phyloP scores from a whole-genome alignment of 2,113 vertebrate genomes.

The Callaeas wilsoni region DNA sequence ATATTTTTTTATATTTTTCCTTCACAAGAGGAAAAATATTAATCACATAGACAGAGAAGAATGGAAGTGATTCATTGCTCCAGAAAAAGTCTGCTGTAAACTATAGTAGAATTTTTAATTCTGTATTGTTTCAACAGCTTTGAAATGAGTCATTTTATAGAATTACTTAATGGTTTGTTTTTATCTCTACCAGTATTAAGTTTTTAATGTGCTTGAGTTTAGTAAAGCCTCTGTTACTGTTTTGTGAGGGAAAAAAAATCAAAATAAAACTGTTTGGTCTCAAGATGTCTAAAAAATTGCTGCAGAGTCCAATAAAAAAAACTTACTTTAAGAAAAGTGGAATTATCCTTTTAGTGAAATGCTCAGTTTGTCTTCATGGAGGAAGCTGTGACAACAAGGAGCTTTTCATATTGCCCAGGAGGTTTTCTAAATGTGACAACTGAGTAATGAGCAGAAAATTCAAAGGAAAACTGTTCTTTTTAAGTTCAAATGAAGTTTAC shows the following conservation, averaged over 20 bases:
- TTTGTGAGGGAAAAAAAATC: rapidly evolving
- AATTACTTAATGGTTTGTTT: background rate
- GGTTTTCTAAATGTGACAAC: background rate
- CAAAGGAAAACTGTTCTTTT: background rate
- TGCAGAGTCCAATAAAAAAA: background rate
- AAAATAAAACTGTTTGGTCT: background rate
- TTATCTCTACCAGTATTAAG: background rate
- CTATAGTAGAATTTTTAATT: background rate
- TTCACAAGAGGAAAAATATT: background rate
- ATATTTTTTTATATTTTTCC: background rate
- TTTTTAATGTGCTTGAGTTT: background rate
- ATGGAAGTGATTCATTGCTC: background rate
- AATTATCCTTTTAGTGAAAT: background rate
- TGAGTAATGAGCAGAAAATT: background rate
- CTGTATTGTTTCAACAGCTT: background rate
- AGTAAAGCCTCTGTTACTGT: background rate
- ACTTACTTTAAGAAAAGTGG: background rate
- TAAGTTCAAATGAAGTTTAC: background rate
- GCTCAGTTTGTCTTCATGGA: background rate
- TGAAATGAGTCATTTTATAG: background rate
- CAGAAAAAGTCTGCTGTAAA: background rate
- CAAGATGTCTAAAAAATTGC: background rate
- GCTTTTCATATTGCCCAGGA: background rate
- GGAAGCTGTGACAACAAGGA: background rate
- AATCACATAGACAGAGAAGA: background rate